A percentile compares a stretch with the other conserved stretches of the same genome.
Conservation (phyloP, 2,888 invertebrate species). For the Melanotus villosus region DNA sequence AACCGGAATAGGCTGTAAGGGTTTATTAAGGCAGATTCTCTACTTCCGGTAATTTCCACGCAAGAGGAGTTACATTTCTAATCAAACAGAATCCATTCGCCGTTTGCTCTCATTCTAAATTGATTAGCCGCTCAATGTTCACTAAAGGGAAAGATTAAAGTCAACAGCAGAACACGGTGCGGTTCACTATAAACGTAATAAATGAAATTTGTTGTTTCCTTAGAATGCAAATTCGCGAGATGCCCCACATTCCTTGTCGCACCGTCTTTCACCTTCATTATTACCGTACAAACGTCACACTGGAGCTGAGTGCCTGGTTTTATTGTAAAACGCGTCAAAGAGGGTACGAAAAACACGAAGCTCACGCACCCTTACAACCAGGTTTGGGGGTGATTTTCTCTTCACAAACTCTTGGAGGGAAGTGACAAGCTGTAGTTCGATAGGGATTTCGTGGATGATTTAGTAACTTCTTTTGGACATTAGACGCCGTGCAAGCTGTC, state of each 20-base stretch:
- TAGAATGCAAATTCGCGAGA: slow-evolving; percentile 27
- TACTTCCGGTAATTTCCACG: slow-evolving; percentile 26
- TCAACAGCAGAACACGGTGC: neutral
- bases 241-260: slow-evolving; percentile 15
- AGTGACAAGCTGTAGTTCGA: slow-evolving; percentile 25
- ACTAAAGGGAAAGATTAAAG: slow-evolving; percentile 18
- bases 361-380: neutral
- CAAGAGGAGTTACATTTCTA: slow-evolving; percentile 34
- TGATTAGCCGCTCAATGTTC: slow-evolving; percentile 36
- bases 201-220: slow-evolving; percentile 28
- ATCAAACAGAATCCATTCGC: slow-evolving; percentile 35
- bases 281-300: slow-evolving; percentile 14
- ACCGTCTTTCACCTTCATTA: slow-evolving; percentile 28
- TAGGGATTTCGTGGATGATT: slow-evolving; percentile 24
- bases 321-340: slow-evolving; percentile 26
- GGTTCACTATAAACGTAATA: slow-evolving; percentile 24
- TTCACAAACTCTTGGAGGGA: neutral
- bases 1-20: slow-evolving; percentile 13
- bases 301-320: slow-evolving; percentile 6
- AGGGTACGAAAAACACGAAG: neutral
- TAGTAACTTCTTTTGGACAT: slow-evolving; percentile 27
- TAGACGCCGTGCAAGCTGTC: slow-evolving; percentile 26
- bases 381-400: neutral
- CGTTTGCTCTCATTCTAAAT: slow-evolving; percentile 27
- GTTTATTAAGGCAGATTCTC: slow-evolving; percentile 19